Evolutionary conservation across 2,888 invertebrate species (phyloP).

Genomic region (Habroteleia sp.): DNA sequence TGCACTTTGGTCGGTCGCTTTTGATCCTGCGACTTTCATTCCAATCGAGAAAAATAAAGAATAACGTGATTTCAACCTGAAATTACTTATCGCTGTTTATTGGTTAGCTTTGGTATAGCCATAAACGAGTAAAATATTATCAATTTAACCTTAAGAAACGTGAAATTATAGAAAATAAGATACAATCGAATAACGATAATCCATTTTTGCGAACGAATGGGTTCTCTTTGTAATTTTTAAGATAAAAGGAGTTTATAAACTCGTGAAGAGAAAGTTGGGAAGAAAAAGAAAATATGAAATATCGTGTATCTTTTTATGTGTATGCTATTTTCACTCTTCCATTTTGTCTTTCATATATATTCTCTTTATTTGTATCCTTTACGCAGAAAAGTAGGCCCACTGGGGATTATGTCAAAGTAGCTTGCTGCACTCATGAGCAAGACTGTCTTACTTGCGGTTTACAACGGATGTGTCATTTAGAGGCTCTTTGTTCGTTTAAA

Average conservation of each 20-base stretch:
- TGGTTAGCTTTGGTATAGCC: conserved; percentile 16
- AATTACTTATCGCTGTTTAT: conserved; percentile 46
- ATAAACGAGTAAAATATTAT: conserved; percentile 15
- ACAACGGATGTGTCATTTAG: conserved; percentile 68
- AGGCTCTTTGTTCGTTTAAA: conserved; percentile 66
- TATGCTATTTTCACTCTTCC: conserved; percentile 9
- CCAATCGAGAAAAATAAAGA: conserved; percentile 49
- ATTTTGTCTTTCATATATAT: conserved; percentile 37
- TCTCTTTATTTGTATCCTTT: conserved; percentile 48
- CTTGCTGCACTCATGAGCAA: conserved; percentile 33
- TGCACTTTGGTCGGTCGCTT: conserved; percentile 57
- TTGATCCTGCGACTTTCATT: conserved; percentile 64
- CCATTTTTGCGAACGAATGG: no score
- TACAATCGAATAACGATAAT: conserved; percentile 2
- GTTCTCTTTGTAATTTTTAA: not conserved
- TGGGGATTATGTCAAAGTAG: conserved; percentile 65
- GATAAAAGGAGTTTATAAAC: conserved; percentile 2
- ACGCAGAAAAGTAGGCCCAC: conserved; percentile 67
- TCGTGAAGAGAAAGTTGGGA: no score
- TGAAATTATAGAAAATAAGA: conserved; percentile 6
- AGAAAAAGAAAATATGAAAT: conserved; percentile 4
- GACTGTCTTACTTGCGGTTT: conserved; percentile 46
- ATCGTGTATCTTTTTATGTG: conserved; percentile 3
- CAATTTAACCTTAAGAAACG: conserved; percentile 16
- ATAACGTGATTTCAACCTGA: conserved; percentile 17